Evolutionary conservation across 1,140 invertebrate species (phyloP), one percentile per base, ranked within the genome.

Genomic region (Lepidurus apus): DNA sequence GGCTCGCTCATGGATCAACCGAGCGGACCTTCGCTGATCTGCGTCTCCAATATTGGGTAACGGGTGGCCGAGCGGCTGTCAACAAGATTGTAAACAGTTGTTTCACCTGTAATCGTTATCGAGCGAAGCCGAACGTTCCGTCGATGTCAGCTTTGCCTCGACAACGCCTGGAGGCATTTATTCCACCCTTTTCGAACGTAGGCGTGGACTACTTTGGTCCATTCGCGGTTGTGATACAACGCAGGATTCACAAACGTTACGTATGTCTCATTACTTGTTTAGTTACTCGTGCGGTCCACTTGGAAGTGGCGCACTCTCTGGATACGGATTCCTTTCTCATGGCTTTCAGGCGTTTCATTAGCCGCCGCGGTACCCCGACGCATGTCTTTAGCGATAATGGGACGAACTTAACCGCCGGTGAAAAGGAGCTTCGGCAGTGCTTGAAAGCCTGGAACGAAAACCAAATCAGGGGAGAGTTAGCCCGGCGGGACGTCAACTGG

Each of bases 201-300:
- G 84, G 84, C 0, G 81, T 84, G 0, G 84, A 85, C 76, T 85
- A 82, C 44, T 80, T 82, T 9, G 84, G 84, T 11, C 85, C 84
- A 1, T 81, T 84, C 78, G 45, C 78, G 0, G 76, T 85, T 0
- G 47, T 11, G 3, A 73, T 78, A 7, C 53, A 34, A 7, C 53
- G 77, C 24, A 43, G 77, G 17, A 74, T n/a, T 11, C 53, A 47
- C 7, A 78, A 78, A 74, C 77, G 77, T 3, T 78, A 43, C 24
- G 77, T 17, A 10, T 73, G 81, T n/a, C 5, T 88, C 7, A 85
- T 85, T 74, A 87, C 84, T 0, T 86, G 84, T 75, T 76, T 83
- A 81, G 53, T 82, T 78, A 74, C 84, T 82, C 81, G 81, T 42
- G 81, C 79, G 9, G 44, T 82, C 0, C 81, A 82, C 53, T 75